A percentile compares a stretch with the other conserved stretches of the same genome.
phyloP scores from a whole-genome alignment of 2,113 vertebrate genomes.

The Peromyscus polionotus region DNA sequence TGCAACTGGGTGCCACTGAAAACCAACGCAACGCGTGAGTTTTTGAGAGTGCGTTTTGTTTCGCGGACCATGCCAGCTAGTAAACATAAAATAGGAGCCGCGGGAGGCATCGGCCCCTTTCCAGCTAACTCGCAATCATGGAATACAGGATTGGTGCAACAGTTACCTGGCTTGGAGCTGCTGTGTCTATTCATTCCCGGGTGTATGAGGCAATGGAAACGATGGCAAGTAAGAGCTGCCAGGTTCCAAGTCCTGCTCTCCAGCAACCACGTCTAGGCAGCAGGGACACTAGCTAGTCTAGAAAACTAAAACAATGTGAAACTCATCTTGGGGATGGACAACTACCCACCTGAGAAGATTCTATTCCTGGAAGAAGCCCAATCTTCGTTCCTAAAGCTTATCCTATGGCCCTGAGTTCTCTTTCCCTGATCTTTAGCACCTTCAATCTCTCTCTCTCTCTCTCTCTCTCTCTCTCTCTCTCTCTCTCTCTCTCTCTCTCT shows the following conservation, averaged over 20 bases:
- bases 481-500: background rate
- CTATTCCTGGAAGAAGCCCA: background rate
- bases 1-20: constrained; percentile 26
- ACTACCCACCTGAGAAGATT: background rate
- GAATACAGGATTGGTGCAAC: background rate
- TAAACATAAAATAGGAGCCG: constrained; percentile 11
- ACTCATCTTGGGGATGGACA: background rate
- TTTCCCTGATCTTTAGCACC: background rate
- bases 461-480: background rate
- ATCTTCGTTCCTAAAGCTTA: background rate
- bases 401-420: background rate
- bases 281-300: background rate
- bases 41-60: constrained; percentile 25
- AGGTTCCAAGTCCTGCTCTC: background rate
- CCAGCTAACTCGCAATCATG: background rate
- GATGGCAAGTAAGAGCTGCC: background rate
- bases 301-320: background rate
- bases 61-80: background rate
- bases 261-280: background rate
- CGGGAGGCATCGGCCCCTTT: background rate
- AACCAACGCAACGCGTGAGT: constrained; percentile 35
- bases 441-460: background rate
- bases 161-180: background rate
- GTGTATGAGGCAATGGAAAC: background rate
- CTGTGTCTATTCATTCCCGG: background rate